phyloP scores from a whole-genome alignment of 1,140 invertebrate genomes.

The Drosophila sulfurigaster region DNA sequence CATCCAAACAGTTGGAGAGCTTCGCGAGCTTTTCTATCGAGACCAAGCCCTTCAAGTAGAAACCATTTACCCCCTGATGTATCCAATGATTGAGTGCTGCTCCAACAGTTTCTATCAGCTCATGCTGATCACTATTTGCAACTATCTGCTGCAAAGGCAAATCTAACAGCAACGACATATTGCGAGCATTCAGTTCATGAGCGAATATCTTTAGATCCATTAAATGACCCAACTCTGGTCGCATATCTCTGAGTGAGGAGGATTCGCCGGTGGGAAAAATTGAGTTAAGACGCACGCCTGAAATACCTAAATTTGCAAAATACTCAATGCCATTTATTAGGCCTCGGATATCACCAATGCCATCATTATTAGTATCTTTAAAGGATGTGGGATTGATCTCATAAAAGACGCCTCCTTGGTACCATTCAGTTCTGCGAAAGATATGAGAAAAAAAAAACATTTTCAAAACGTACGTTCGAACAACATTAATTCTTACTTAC shows the following conservation, averaged over 20 bases:
- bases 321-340: constrained; percentile 89
- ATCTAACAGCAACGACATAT: constrained; percentile 91
- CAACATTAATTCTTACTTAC: constrained; percentile 38
- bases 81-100: constrained; percentile 89
- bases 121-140: not conserved
- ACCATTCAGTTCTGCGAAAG: constrained; percentile 88
- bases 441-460: not conserved
- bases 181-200: constrained; percentile 87
- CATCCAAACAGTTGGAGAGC: constrained; percentile 86
- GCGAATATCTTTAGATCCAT: constrained; percentile 89
- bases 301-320: constrained; percentile 86
- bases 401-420: constrained; percentile 92
- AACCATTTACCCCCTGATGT: constrained; percentile 90
- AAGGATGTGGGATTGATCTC: constrained; percentile 94
- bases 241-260: constrained; percentile 88
- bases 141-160: constrained; percentile 86
- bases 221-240: constrained; percentile 88
- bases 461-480: not conserved
- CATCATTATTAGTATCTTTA: constrained; percentile 91
- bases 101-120: constrained; percentile 60
- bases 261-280: constrained; percentile 89
- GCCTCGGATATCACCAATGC: constrained; percentile 90
- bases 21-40: constrained; percentile 85
- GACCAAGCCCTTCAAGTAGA: constrained; percentile 91
- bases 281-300: constrained; percentile 90